Evolutionary conservation across 2,797 vertebrate genomes (phyloP), one percentile per base, ranked within the genome.

Genomic region (Protonibea diacanthus): DNA sequence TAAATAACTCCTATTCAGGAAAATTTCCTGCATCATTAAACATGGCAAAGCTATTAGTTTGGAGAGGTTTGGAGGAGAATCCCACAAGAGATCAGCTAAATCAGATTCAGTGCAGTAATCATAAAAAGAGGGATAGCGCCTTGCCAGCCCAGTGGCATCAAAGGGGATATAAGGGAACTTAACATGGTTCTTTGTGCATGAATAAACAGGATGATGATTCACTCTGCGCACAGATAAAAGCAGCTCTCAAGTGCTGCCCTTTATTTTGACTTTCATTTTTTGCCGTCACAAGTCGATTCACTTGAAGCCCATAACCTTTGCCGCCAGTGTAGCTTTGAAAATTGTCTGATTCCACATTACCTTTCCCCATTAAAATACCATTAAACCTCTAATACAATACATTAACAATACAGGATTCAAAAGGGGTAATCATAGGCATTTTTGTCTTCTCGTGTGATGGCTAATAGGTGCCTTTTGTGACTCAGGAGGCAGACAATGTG

Each of bases 21-120:
- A 96, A 93, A 97, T 97, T 96, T 97, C 96, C 95, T 94, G 96
- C 97, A 95, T 96, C 96, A 97, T 97, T 97, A 97, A 97, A 97
- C 96, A 96, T 94, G 94, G 95, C 93, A 95, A 96, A 94, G 94
- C 93, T 96, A 96, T 97, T 96, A 96, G 96, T 94, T 96, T 94
- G 94, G 92, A 94, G 92, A 91, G 93, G 68, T 95, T 95, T 95
- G 92, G 95, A 95, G 92, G 88, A 90, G 93, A 95, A 92, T 96
- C 96, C 96, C 95, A 89, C 93, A 94, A 95, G 96, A 96, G 93
- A 96, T 95, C 93, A 93, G 95, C 93, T 95, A 95, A 96, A 97
- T 96, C 95, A 95, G 94, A 94, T 94, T 92, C 70, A 86, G 92
- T 93, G 94, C 94, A 93, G 94, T 94, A 91, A 96, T 96, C 95